A percentile compares a stretch with the other conserved stretches of the same genome.
These are phyloP conservation scores for Festucalex cinctus DNA, from an alignment of 2,113 vertebrate species.

Conservation along the genomic window DNA sequence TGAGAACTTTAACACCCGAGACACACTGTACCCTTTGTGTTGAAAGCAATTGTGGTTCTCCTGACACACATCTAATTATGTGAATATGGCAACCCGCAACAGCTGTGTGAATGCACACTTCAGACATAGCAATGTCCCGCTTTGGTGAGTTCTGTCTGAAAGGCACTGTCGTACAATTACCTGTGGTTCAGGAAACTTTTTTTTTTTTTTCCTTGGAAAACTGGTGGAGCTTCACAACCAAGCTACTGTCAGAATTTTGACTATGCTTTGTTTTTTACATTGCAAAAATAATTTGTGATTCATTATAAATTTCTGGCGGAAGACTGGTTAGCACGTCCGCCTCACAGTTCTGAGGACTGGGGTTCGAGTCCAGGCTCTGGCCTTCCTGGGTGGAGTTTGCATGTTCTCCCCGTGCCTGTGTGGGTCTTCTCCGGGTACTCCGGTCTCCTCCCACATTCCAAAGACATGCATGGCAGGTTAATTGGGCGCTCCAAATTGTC, in stretches of 20 bases:
- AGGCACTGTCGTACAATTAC: neutral
- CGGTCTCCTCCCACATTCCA: no score
- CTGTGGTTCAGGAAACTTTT: neutral
- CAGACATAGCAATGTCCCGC: neutral
- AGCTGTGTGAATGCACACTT: neutral
- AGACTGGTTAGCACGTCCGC: no score
- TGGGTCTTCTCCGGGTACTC: no score
- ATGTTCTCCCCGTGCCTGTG: no score
- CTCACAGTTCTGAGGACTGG: no score
- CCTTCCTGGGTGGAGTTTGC: no score
- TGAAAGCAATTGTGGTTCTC: neutral
- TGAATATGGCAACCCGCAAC: constrained; percentile 1
- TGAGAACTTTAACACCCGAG: no score
- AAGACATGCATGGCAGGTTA: no score
- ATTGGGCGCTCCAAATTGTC: no score
- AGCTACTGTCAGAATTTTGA: neutral
- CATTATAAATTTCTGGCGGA: no score
- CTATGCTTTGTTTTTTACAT: neutral
- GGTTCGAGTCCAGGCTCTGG: no score
- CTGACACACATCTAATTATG: neutral
- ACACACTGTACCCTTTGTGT: neutral
- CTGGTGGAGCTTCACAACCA: neutral
- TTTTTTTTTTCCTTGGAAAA: neutral
- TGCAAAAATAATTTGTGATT: neutral
- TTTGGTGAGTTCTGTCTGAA: constrained; percentile 1